Evolutionary conservation across 2,888 invertebrate species (phyloP).

Genomic region (Leptinotarsa juncta): DNA sequence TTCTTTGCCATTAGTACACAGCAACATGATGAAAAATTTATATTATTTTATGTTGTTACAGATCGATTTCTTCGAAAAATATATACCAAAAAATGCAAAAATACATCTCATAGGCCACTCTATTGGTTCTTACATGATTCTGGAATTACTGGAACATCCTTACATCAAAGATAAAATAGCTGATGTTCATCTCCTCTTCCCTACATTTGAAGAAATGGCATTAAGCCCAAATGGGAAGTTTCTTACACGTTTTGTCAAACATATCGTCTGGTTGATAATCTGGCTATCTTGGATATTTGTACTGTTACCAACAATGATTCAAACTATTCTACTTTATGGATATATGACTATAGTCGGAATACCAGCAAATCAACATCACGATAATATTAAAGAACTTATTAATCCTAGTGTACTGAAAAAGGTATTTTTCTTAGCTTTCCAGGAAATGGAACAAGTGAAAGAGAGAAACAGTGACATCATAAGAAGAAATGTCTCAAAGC

Average conservation of each 20-base stretch:
- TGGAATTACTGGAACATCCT: conserved; percentile 77
- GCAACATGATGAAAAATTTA: no score
- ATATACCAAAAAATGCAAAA: conserved; percentile 77
- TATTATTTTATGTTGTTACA: conserved; percentile 52
- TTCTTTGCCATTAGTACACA: no score
- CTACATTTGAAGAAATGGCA: conserved; percentile 87
- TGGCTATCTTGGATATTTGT: conserved; percentile 68
- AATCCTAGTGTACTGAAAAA: conserved; percentile 73
- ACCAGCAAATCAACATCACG: conserved; percentile 68
- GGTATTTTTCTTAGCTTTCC: conserved; percentile 77
- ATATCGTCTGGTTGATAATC: conserved; percentile 65
- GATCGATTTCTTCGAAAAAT: conserved; percentile 77
- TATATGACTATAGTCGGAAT: conserved; percentile 70
- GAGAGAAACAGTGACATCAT: conserved; percentile 75
- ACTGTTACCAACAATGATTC: conserved; percentile 69
- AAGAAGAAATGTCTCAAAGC: conserved; percentile 69
- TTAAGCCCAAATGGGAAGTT: conserved; percentile 79
- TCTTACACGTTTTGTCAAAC: conserved; percentile 74
- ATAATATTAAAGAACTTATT: conserved; percentile 70
- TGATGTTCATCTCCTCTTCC: conserved; percentile 84
- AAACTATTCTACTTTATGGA: conserved; percentile 67
- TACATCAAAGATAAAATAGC: conserved; percentile 69
- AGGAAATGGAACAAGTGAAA: conserved; percentile 83
- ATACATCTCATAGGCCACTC: conserved; percentile 91
- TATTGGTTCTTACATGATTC: conserved; percentile 86